These are phyloP conservation scores for Orthosia gothica DNA, from an alignment of 2,888 invertebrate genomes.

Conservation along the genomic window DNA sequence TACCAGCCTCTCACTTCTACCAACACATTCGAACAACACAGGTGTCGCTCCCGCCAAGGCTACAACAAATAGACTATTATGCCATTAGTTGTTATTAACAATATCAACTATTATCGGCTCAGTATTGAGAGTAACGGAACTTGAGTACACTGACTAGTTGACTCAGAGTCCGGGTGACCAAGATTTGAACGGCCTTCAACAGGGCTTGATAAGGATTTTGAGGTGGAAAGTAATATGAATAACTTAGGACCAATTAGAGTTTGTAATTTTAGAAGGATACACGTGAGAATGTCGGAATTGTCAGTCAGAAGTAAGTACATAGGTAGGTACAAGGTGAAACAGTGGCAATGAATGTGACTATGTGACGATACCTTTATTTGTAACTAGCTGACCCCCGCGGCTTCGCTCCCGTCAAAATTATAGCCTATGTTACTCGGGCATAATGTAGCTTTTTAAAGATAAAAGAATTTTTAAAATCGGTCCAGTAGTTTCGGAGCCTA, in stretches of 20 bases:
- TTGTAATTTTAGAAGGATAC: background rate
- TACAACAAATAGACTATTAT: slow-evolving; percentile 29
- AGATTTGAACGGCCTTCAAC: slow-evolving; percentile 38
- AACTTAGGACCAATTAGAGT: no score
- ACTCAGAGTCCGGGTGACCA: slow-evolving; percentile 46
- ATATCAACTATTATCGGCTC: slow-evolving; percentile 33
- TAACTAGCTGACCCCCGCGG: no score
- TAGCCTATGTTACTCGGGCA: no score
- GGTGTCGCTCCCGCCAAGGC: slow-evolving; percentile 60
- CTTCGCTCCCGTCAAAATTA: no score
- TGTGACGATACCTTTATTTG: no score
- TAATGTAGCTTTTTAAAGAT: no score
- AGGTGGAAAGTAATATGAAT: background rate
- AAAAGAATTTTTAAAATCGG: no score
- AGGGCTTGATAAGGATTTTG: slow-evolving; percentile 5
- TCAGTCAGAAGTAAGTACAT: no score
- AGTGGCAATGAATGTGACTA: no score
- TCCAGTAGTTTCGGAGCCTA: no score
- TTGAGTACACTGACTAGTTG: slow-evolving; percentile 17
- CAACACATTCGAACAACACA: slow-evolving; percentile 53
- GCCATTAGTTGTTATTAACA: slow-evolving; percentile 41
- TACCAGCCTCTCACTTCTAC: slow-evolving; percentile 50
- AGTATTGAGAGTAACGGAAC: slow-evolving; percentile 48
- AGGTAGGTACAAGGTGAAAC: no score
- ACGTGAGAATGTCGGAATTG: background rate